A percentile compares a stretch with the other conserved stretches of the same genome.
Conservation (phyloP, 2,888 invertebrate species). For the Noctua pronuba region DNA sequence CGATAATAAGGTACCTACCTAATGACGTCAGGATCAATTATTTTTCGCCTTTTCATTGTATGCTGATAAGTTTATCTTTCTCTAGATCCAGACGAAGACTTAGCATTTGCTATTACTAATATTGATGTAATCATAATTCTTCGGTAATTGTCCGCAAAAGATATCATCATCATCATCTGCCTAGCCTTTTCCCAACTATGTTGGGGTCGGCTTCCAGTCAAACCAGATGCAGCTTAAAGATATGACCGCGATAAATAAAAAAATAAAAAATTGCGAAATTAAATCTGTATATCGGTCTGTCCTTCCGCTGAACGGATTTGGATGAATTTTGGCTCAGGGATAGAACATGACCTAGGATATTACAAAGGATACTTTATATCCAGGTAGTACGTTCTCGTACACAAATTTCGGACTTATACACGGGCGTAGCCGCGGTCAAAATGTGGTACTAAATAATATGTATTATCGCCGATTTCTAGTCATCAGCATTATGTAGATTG, state of each 20-base stretch:
- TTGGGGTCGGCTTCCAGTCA: no score
- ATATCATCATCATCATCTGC: no score
- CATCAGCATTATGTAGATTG: slow-evolving; percentile 47
- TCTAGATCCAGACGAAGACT: slow-evolving; percentile 24
- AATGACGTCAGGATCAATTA: not conserved
- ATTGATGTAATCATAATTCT: not conserved
- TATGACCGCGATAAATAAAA: slow-evolving; percentile 16
- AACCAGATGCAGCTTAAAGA: no score
- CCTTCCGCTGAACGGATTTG: not conserved
- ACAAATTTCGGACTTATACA: not conserved
- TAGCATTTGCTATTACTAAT: slow-evolving; percentile 5
- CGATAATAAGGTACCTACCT: slow-evolving; percentile 7
- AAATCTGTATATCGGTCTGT: not conserved
- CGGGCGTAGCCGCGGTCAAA: not conserved
- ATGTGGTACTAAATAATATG: not conserved
- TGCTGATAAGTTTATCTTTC: slow-evolving; percentile 9
- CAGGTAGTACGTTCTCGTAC: not conserved
- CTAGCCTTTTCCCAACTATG: no score
- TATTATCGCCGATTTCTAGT: slow-evolving; percentile 57
- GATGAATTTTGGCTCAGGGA: not conserved
- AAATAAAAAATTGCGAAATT: no score
- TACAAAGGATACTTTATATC: not conserved
- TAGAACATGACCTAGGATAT: not conserved
- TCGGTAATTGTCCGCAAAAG: not conserved
- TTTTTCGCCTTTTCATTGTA: slow-evolving; percentile 7